Base-by-base conservation (phyloP, 64 coral and sea anemone species). In the Porites australiensis region DNA sequence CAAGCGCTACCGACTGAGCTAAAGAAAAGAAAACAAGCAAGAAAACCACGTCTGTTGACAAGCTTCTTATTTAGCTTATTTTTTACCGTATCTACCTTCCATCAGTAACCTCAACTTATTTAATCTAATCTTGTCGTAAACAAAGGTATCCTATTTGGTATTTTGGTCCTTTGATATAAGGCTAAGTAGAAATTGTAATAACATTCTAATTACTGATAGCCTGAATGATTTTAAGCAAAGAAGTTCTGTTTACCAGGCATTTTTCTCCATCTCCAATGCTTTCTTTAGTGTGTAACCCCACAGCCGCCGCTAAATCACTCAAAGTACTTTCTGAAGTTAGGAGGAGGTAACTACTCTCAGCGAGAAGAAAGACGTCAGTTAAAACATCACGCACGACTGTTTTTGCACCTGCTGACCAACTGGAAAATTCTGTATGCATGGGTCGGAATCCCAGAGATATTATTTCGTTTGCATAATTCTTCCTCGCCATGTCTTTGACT, bases 221-320 rank as follows among this genome's bases (percentile, higher is more conserved):
- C 1, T 37, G 27, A 37, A 37, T 37, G 27, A 37, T 48, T 50
- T 74, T 14, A 15, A 15, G 72, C 48, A 64, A 16, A 0, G 62
- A 64, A 16, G 43, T 70, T 64, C 49, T 15, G 63, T 86, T 86
- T 5, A 86, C 50, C 3, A 18, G 19, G 48, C 82, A 86, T 2
- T n/a, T 27, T 71, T 86, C 82, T 6, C 82, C 82, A 71, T 86
- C 62, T 55, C 48, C 63, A 70, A 50, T 61, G 70, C 23, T 86
- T 27, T 86, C 50, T 19, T 27, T 50, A 53, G 18, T 64, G 63
- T 66, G 66, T 13, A 50, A 48, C 13, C 86, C 58, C 20, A 75
- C 19, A 13, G 66, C 86, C 1, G 67, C 23, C 12, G 18, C 86
- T n/a, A 60, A 48, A 22, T 8, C 4, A 58, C 69, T 88, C 19